Base-by-base conservation (phyloP, 2,797 vertebrate genomes). In the Myotis daubentonii region DNA sequence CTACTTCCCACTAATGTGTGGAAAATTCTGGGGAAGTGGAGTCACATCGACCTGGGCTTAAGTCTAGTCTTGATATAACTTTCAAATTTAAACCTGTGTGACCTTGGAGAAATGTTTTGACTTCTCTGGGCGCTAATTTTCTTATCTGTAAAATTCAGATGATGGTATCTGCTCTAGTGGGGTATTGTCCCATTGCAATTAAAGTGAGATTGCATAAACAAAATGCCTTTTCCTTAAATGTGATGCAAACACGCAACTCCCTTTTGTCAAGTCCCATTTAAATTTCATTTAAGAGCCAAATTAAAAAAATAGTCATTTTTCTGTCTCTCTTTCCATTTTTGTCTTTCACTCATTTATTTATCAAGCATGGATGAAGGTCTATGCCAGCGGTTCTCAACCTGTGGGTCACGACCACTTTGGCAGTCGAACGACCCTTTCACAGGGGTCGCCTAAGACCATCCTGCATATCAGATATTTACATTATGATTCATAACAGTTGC, bases 131-230 rank as follows among this genome's bases (percentile, higher is more conserved):
- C 38, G 13, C 30, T 44, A 20, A 70, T 74, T 89, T 81, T 94
- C 87, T 95, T n/a, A 72, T 71, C 15, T 70, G 2, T 36, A 79
- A 84, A 95, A 80, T 76, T 89, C 55, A 72, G 70, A 76, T 38
- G 68, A 44, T 51, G 22, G 17, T 79, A 74, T 90, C 81, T 90
- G 49, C 20, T 62, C 62, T 33, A 23, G 36, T 38, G 5, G 47
- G 47, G 28, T 66, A 44, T 33, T 81, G 60, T 57, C 8, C 17
- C 22, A 36, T 51, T 93, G 66, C 87, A 68, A 33, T 80, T 91
- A 72, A 89, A 66, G 15, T 68, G n/a, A 94, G 84, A 85, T 68
- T 51, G 41, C 60, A 53, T 47, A 57, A 91, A 71, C 49, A 91
- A 80, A 89, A 74, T 33, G 25, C 49, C 57, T 68, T 4, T 2